Evolutionary conservation across 2,797 vertebrate genomes (phyloP).

Genomic region (Macrochelys suwanniensis): DNA sequence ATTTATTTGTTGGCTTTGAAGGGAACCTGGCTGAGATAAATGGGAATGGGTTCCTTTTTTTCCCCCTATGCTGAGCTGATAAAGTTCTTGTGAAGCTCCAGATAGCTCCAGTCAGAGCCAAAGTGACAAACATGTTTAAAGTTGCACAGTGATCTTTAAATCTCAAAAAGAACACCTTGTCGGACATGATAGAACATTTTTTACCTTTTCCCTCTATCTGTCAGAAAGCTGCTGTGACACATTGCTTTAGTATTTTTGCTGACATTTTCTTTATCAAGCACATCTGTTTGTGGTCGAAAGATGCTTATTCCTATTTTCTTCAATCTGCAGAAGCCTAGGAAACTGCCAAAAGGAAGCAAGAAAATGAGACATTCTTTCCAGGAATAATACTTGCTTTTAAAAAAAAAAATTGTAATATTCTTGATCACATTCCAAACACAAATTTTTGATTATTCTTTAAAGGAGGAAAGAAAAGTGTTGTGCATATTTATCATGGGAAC

Average conservation of each 20-base stretch:
- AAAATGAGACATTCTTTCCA: slow-evolving; percentile 55
- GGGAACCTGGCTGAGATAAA: slow-evolving; percentile 99
- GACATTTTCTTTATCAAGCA: slow-evolving; percentile 99
- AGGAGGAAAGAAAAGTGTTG: background rate
- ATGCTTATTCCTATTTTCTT: slow-evolving; percentile 89
- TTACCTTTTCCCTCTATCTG: slow-evolving; percentile 98
- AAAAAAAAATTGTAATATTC: slow-evolving; percentile 4
- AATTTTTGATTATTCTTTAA: background rate
- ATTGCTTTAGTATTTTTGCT: slow-evolving; percentile 97
- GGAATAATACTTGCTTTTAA: background rate
- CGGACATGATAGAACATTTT: slow-evolving; percentile 99
- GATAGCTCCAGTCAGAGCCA: slow-evolving; percentile 97
- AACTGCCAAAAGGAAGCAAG: slow-evolving; percentile 76
- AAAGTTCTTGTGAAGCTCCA: slow-evolving; percentile 99
- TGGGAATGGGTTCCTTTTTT: slow-evolving; percentile 91
- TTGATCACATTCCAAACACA: background rate
- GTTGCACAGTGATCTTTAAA: slow-evolving; percentile 99
- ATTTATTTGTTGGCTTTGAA: slow-evolving; percentile 99
- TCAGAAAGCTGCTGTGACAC: slow-evolving; percentile 94
- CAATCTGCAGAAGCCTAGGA: slow-evolving; percentile 81
- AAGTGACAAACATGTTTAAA: slow-evolving; percentile 99
- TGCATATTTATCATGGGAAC: background rate
- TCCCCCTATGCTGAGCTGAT: slow-evolving; percentile 90
- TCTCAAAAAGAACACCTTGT: slow-evolving; percentile 99
- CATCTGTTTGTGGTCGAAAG: slow-evolving; percentile 93